A percentile compares a stretch with the other conserved stretches of the same genome.
Conservation (phyloP, 2,888 invertebrate species). For the Didymodactylos carnosus region DNA sequence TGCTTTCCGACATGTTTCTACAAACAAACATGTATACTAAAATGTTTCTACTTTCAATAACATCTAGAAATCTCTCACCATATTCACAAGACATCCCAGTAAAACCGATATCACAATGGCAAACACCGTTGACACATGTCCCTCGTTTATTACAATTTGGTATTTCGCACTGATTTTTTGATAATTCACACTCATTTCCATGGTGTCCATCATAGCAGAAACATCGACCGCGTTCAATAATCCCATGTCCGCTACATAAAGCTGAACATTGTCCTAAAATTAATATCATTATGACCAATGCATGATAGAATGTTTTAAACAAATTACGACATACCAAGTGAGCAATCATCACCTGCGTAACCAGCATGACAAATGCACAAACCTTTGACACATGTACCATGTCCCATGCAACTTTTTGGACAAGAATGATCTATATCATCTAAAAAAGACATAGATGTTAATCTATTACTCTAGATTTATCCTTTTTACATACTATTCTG, state of each 20-base stretch:
- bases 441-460: too few relatives aligned
- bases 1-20: slow-evolving; percentile 77
- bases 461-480: too few relatives aligned
- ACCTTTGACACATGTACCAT: slow-evolving; percentile 74
- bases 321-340: slow-evolving; percentile 82
- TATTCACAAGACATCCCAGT: slow-evolving; percentile 75
- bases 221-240: slow-evolving; percentile 84
- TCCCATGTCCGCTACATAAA: slow-evolving; percentile 82
- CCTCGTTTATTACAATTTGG: slow-evolving; percentile 89
- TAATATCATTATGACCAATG: slow-evolving; percentile 3
- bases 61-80: slow-evolving; percentile 39
- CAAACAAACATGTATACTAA: too few relatives aligned
- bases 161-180: slow-evolving; percentile 87
- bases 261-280: slow-evolving; percentile 75
- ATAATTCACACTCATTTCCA: slow-evolving; percentile 80
- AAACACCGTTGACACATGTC: slow-evolving; percentile 79
- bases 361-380: slow-evolving; percentile 89
- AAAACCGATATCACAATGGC: slow-evolving; percentile 78
- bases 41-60: too few relatives aligned
- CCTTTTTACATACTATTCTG: too few relatives aligned
- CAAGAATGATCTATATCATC: slow-evolving; percentile 39
- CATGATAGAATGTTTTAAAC: too few relatives aligned
- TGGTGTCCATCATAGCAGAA: slow-evolving; percentile 95
- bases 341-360: slow-evolving; percentile 84
- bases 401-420: slow-evolving; percentile 81